Conservation (phyloP, 2,113 vertebrate genomes). For the Mola mola region DNA sequence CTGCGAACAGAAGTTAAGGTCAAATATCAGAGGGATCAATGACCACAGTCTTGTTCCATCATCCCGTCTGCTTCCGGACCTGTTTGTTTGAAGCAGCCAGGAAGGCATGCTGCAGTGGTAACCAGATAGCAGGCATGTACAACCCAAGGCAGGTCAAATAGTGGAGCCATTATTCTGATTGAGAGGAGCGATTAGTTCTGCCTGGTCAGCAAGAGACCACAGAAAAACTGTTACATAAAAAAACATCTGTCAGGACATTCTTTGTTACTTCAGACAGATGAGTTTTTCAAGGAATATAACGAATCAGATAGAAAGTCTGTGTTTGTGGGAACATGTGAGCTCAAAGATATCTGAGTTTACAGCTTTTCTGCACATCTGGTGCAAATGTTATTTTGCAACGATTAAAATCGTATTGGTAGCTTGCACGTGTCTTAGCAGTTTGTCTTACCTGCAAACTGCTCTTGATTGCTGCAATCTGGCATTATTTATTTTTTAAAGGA, state of each 20-base stretch:
- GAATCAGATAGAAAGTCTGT: neutral
- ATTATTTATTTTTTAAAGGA: too few species aligned
- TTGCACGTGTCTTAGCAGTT: neutral
- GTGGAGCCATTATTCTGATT: conserved; percentile 61
- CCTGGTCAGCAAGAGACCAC: conserved; percentile 30
- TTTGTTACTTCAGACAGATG: conserved; percentile 1
- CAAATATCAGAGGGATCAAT: conserved; percentile 59
- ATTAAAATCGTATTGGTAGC: too few species aligned
- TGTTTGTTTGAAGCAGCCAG: conserved; percentile 47
- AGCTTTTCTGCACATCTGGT: neutral
- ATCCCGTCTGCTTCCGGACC: conserved; percentile 50
- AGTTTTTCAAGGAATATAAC: neutral
- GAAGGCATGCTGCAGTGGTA: conserved; percentile 45
- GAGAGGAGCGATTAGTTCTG: conserved; percentile 52
- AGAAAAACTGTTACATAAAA: neutral
- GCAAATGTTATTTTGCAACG: too few species aligned
- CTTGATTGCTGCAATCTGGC: too few species aligned
- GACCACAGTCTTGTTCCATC: conserved; percentile 30
- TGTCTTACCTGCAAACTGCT: neutral
- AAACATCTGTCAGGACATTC: conserved; percentile 25
- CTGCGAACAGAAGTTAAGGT: conserved; percentile 32
- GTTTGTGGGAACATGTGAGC: neutral
- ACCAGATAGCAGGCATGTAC: conserved; percentile 42
- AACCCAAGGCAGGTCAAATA: conserved; percentile 46
- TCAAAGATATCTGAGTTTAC: neutral